Base-by-base conservation (phyloP, 1,140 invertebrate genomes). In the Lanistes nyassanus region DNA sequence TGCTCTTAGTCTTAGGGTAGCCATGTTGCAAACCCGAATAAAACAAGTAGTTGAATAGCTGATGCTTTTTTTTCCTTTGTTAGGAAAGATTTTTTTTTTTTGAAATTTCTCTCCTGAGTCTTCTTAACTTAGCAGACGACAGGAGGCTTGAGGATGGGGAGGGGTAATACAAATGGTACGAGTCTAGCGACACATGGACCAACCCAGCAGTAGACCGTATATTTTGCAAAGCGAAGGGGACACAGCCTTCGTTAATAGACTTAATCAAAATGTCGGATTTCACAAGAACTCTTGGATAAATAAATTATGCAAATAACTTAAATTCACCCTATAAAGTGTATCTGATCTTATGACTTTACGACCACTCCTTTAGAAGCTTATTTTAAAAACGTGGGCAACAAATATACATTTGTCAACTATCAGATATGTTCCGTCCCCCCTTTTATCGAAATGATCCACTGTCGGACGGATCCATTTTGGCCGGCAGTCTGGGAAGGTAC, bases 391-490 rank as follows among this genome's bases (percentile, higher is more conserved):
- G 13, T 51, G 13, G 39, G 16, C 23, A 26, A 9, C 42, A n/a
- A n/a, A 55, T 60, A 21, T 21, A 37, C 34, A 73, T 23, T 11
- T 60, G 37, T 37, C 29, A 36, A 34, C 19, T 60, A 13, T 60
- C n/a, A 51, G 34, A 26, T 13, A 76, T 53, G 51, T 36, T 64
- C 70, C 66, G 37, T 26, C 55, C 62, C 72, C 76, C 76, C 72
- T 67, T 68, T 74, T 42, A 23, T 16, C n/a, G 66, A 64, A 77
- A 74, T 77, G 66, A 77, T 67, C 76, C 70, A 26, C 21, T n/a
- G 19, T 74, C 56, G 76, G 76, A 74, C 71, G 76, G 76, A 73
- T 67, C 76, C 76, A 74, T 77, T 77, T 77, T 74, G 29, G 21
- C 23, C 53, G 31, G 31, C 74, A 77, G 21, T 60, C 53, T 68